A percentile compares a stretch with the other conserved stretches of the same genome.
Evolutionary conservation across 2,888 invertebrate genomes (phyloP).

Genomic region (Leptopilina syphax): DNA sequence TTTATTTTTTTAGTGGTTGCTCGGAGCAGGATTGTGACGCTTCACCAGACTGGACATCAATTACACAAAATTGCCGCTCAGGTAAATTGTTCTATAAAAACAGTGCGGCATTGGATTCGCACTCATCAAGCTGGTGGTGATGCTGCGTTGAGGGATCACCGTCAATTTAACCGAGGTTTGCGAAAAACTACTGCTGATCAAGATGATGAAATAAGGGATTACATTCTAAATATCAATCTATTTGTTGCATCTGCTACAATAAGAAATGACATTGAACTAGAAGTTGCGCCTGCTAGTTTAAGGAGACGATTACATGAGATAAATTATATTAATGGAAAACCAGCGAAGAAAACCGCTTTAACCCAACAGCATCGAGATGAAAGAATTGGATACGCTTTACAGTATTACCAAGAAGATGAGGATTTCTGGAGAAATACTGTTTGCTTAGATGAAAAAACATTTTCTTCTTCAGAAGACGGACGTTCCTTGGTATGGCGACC

Average conservation of each 20-base stretch:
- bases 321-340: background rate
- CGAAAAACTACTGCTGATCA: background rate
- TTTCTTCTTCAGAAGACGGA: conserved; percentile 37
- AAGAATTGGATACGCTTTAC: background rate
- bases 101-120: background rate
- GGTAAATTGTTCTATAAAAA: background rate
- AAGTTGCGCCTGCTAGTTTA: background rate
- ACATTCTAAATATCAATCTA: background rate
- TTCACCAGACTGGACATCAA: background rate
- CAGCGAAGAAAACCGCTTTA: background rate
- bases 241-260: background rate
- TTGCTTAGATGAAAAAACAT: conserved; percentile 28
- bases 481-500: conserved; percentile 28
- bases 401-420: background rate
- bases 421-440: background rate
- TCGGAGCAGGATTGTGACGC: background rate
- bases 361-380: background rate
- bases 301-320: background rate
- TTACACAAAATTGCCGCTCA: background rate
- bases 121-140: background rate
- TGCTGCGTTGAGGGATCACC: background rate
- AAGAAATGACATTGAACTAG: background rate
- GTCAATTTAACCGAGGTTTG: background rate
- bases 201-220: background rate
- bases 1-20: background rate